Evolutionary conservation across 2,797 vertebrate species (phyloP).

Genomic region (Eutrigla gurnardus): DNA sequence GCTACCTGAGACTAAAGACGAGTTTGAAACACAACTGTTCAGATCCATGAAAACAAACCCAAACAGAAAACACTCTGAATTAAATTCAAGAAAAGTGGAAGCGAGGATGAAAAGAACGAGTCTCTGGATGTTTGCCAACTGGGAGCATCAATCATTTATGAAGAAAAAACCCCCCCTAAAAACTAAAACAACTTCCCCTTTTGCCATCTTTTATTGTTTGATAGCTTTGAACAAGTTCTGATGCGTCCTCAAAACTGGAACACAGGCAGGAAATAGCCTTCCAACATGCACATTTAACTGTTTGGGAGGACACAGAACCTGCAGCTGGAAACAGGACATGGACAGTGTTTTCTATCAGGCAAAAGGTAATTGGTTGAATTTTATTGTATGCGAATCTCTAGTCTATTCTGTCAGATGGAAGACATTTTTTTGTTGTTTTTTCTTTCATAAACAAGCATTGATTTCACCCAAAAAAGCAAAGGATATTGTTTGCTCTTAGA

Average conservation of each 20-base stretch:
- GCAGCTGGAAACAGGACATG: conserved; percentile 6
- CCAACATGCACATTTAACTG: conserved; percentile 31
- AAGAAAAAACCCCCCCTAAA: conserved; percentile 27
- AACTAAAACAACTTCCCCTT: conserved; percentile 35
- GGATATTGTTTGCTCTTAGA: neutral
- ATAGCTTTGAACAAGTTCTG: conserved; percentile 67
- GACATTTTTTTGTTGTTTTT: too few species aligned
- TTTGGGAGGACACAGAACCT: conserved; percentile 12
- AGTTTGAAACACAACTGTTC: conserved; percentile 33
- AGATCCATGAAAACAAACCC: conserved; percentile 25
- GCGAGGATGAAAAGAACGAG: conserved; percentile 47
- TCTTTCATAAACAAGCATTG: neutral
- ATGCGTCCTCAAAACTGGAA: conserved; percentile 56
- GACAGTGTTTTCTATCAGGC: neutral
- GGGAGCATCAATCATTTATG: conserved; percentile 67
- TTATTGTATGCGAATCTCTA: neutral
- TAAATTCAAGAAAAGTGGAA: conserved; percentile 38
- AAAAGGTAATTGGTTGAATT: neutral
- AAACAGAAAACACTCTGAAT: conserved; percentile 39
- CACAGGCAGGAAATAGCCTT: conserved; percentile 40
- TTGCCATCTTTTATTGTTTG: conserved; percentile 57
- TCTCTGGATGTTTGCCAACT: conserved; percentile 58
- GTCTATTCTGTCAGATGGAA: neutral
- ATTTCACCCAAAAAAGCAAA: neutral
- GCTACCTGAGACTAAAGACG: conserved; percentile 3